Percentiles rank a stretch among this genome's conserved stretches.
Evolutionary conservation across 2,797 vertebrate species (phyloP).

Genomic region (Pangasius macronema): DNA sequence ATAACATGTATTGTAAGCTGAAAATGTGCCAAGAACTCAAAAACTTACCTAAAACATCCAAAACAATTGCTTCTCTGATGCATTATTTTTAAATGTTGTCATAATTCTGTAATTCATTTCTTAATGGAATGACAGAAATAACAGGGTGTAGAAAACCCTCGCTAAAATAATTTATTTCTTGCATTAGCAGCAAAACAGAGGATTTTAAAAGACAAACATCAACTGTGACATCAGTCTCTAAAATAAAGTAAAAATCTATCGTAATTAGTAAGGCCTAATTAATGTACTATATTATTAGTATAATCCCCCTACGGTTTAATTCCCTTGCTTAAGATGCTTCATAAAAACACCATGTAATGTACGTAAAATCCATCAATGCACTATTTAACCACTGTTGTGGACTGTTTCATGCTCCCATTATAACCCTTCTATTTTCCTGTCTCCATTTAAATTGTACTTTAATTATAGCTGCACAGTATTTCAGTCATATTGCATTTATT

Average conservation of each 20-base stretch:
- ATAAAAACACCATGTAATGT: not conserved
- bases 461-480: no score
- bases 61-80: not conserved
- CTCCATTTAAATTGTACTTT: no score
- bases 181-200: not conserved
- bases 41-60: not conserved
- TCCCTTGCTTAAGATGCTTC: not conserved
- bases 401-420: no score
- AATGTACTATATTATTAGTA: not conserved
- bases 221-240: not conserved
- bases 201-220: not conserved
- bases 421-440: no score
- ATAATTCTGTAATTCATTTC: not conserved
- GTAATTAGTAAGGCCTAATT: not conserved
- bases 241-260: not conserved
- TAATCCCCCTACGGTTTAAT: not conserved
- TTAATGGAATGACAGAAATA: no score
- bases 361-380: not conserved
- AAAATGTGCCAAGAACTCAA: not conserved
- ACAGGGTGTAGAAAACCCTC: not conserved
- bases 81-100: not conserved
- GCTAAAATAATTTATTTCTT: not conserved
- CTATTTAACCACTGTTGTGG: no score
- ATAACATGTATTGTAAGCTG: not conserved
- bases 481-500: no score